phyloP scores from a whole-genome alignment of 2,888 invertebrate genomes.

The Ormyrus pomaceus region DNA sequence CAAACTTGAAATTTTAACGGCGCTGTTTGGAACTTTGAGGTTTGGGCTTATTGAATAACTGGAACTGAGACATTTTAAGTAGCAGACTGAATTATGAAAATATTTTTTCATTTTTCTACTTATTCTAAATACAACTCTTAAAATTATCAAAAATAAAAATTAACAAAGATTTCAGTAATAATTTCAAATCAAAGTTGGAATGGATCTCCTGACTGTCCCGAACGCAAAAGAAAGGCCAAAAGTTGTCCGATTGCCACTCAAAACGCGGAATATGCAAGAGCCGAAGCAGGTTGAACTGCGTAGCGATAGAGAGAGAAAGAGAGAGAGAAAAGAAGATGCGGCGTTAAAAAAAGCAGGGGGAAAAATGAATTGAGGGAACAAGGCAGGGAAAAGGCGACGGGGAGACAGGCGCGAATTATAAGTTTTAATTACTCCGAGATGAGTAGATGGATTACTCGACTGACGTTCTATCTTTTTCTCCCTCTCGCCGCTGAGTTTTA shows the following conservation, averaged over 20 bases:
- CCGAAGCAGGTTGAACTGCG: too few species aligned
- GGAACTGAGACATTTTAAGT: too few species aligned
- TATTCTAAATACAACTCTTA: too few species aligned
- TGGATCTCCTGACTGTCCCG: not conserved
- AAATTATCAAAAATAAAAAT: too few species aligned
- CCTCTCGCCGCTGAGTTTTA: constrained; percentile 59
- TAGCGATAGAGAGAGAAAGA: not conserved
- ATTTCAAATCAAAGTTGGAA: too few species aligned
- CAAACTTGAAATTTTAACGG: too few species aligned
- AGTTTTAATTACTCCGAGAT: constrained; percentile 72
- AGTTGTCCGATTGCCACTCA: constrained; percentile 61
- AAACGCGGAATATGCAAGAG: constrained; percentile 65
- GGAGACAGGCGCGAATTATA: constrained; percentile 67
- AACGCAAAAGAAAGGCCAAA: constrained; percentile 1
- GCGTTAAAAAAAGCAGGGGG: not conserved
- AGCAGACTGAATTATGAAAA: too few species aligned
- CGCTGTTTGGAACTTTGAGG: too few species aligned
- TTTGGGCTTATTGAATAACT: too few species aligned
- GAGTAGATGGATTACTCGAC: constrained; percentile 69
- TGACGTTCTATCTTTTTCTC: constrained; percentile 44
- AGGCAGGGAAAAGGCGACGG: constrained; percentile 26
- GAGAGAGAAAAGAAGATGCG: constrained; percentile 41
- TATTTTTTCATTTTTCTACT: too few species aligned
- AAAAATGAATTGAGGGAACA: constrained; percentile 45
- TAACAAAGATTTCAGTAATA: too few species aligned